Evolutionary conservation across 1,140 invertebrate species (phyloP), one percentile per base, ranked within the genome.

Genomic region (Anoplophora glabripennis): DNA sequence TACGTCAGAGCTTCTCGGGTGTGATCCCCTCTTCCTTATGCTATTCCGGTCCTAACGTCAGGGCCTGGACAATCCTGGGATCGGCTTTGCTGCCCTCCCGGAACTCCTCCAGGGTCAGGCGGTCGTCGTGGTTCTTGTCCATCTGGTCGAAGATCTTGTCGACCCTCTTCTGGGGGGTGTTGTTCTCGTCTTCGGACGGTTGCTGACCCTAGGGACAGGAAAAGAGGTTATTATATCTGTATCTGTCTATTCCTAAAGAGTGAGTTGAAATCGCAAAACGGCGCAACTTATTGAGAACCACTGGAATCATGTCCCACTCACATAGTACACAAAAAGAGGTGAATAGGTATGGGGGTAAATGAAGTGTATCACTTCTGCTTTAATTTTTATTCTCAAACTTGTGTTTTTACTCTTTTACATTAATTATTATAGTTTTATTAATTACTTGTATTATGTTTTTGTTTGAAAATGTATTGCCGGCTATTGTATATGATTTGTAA

Each of bases 51-150:
- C 89, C 89, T 63, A 92, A 79, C 18, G 89, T 89, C 41, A 92
- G 78, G n/a, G 90, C 96, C 78, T 98, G 95, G 12, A 99, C 95
- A 75, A 99, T 99, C 78, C 95, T 87, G 4, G 96, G 96, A 79
- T 99, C 96, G 41, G 94, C 94, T 79, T 98, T 98, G 75, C 94
- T 97, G 61, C 96, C 96, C 80, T 99, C 96, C 70, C 95, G 88
- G 79, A 99, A 99, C 78, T 99, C 96, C 71, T 99, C 96, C 63
- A 98, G 84, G 11, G 95, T 98, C 61, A 99, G 84, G 75, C 91
- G 88, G 75, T 97, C 95, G 79, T 99, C 96, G 78, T 96, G 92
- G 76, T 99, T 99, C 80, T 98, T 96, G 80, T 98, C 95, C 93
- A 98, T 96, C 75, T 96, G 93, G 76, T 95, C 92, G 79, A 97